These are phyloP conservation scores for Empis stercorea DNA, from an alignment of 2,888 invertebrate species.

Conservation along the genomic window DNA sequence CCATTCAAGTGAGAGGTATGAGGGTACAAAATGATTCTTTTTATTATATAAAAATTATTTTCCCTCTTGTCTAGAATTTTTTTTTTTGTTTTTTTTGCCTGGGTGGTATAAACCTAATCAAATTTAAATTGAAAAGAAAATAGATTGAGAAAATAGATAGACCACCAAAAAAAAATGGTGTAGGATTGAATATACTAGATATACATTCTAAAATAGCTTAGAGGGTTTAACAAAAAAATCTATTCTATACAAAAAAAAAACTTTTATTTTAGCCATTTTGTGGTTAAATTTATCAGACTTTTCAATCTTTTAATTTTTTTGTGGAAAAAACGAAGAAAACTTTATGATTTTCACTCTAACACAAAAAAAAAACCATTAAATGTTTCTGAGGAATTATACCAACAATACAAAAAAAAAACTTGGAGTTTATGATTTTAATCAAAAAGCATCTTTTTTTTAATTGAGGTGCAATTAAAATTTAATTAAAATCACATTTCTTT, in stretches of 20 bases:
- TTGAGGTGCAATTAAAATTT: not conserved
- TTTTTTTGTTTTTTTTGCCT: too few relatives aligned
- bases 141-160: conserved; percentile 1
- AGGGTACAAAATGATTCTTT: too few relatives aligned
- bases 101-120: not conserved
- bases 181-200: not conserved
- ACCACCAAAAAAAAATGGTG: not conserved
- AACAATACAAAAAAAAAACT: too few relatives aligned
- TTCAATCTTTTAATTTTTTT: not conserved
- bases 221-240: not conserved
- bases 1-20: too few relatives aligned
- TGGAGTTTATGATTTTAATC: too few relatives aligned
- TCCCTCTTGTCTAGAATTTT: too few relatives aligned
- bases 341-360: too few relatives aligned
- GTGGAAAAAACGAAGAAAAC: too few relatives aligned
- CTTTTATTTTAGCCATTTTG: too few relatives aligned
- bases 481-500: not conserved
- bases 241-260: not conserved
- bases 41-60: too few relatives aligned
- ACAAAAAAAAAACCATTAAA: too few relatives aligned
- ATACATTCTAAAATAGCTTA: not conserved
- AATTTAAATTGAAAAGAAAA: conserved; percentile 1
- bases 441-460: not conserved
- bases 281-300: not conserved
- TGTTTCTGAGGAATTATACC: too few relatives aligned